These are phyloP conservation scores for Drosophila chauvacae DNA, from an alignment of 1,140 invertebrate genomes.

Conservation along the genomic window DNA sequence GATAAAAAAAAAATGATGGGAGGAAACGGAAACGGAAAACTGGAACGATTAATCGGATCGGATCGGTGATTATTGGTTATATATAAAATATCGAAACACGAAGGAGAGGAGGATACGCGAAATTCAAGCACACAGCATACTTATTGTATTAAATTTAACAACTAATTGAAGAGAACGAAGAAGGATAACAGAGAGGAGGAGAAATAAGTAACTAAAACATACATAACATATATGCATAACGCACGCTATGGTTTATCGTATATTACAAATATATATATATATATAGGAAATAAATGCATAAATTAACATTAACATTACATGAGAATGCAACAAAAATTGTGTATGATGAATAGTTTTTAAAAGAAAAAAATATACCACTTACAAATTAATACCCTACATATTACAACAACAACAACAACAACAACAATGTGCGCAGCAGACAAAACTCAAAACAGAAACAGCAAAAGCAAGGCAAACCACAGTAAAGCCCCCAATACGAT, in stretches of 20 bases:
- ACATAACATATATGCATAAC: constrained; percentile 55
- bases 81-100: constrained; percentile 9
- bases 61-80: constrained; percentile 3
- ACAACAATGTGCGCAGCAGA: constrained; percentile 59
- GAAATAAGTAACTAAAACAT: constrained; percentile 67
- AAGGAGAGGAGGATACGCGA: constrained; percentile 34
- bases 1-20: not conserved
- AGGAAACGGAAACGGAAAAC: constrained; percentile 6
- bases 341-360: constrained; percentile 71
- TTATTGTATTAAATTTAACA: constrained; percentile 75
- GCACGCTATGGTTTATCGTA: constrained; percentile 67
- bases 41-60: constrained; percentile 8
- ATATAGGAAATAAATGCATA: constrained; percentile 63
- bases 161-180: constrained; percentile 11
- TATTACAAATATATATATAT: constrained; percentile 58
- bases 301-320: constrained; percentile 49
- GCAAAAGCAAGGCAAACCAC: not conserved
- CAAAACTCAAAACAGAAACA: constrained; percentile 30
- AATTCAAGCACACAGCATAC: constrained; percentile 73
- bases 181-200: constrained; percentile 26
- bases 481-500: constrained; percentile 19
- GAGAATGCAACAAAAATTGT: constrained; percentile 37
- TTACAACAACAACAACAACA: constrained; percentile 3
- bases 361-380: constrained; percentile 60
- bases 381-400: constrained; percentile 54